These are phyloP conservation scores for Eristalis pertinax DNA, from an alignment of 2,888 invertebrate genomes.

Conservation along the genomic window DNA sequence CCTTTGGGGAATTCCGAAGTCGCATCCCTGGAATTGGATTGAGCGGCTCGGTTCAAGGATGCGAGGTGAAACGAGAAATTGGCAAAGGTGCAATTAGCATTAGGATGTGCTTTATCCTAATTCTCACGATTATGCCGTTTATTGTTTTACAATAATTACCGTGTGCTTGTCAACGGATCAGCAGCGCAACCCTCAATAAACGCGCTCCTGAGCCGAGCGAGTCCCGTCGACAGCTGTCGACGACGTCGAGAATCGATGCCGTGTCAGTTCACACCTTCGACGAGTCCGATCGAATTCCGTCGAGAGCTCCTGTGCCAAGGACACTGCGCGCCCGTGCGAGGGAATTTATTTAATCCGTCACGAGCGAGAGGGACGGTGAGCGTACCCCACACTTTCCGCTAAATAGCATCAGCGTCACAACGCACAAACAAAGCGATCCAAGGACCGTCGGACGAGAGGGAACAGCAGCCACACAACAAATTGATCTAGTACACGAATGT, in stretches of 20 bases:
- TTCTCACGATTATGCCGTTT: slow-evolving; percentile 54
- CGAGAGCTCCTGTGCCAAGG: background rate
- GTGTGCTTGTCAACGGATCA: slow-evolving; percentile 53
- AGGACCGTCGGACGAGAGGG: background rate
- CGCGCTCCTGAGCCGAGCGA: too few species aligned
- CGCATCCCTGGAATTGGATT: slow-evolving; percentile 39
- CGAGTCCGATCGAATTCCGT: background rate
- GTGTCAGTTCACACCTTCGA: background rate
- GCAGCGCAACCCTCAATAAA: slow-evolving; percentile 26
- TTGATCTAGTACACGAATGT: background rate
- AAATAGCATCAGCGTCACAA: slow-evolving; percentile 28
- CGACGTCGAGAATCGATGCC: background rate
- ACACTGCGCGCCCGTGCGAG: background rate
- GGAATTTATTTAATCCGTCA: background rate
- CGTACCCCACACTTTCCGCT: slow-evolving; percentile 46
- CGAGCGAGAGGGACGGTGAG: background rate
- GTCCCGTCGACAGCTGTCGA: background rate
- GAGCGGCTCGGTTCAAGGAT: background rate
- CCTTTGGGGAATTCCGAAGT: slow-evolving; percentile 66
- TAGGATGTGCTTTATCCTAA: slow-evolving; percentile 60
- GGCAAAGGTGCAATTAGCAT: slow-evolving; percentile 58
- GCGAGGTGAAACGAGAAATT: background rate
- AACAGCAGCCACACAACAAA: background rate
- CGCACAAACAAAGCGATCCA: background rate
- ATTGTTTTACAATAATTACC: slow-evolving; percentile 68